A percentile compares a stretch with the other conserved stretches of the same genome.
Evolutionary conservation across 1,140 invertebrate genomes (phyloP).

Genomic region (Zophobas atratus): DNA sequence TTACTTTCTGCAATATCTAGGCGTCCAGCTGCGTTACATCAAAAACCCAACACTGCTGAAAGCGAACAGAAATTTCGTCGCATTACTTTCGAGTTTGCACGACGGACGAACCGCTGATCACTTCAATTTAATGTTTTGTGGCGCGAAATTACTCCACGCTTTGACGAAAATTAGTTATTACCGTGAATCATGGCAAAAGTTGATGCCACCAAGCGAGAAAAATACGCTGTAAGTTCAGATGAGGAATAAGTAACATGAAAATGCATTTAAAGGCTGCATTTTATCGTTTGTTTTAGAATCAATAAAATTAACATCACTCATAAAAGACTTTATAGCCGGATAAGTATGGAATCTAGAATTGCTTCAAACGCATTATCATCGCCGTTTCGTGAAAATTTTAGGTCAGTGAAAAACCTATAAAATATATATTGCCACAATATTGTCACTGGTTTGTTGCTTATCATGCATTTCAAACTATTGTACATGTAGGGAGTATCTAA

Average conservation of each 20-base stretch:
- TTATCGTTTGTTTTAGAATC: neutral
- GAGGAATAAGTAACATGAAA: neutral
- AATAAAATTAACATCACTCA: neutral
- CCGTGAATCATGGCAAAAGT: neutral
- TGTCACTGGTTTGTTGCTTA: too few species aligned
- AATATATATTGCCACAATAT: too few species aligned
- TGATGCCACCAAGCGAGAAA: neutral
- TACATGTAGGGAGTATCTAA: too few species aligned
- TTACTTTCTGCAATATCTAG: conserved; percentile 7
- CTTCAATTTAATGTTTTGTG: neutral
- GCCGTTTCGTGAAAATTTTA: neutral
- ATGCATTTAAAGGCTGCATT: neutral
- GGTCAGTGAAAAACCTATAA: too few species aligned
- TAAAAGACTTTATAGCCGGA: neutral
- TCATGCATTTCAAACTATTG: too few species aligned
- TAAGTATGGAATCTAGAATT: neutral
- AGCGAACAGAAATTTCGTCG: conserved; percentile 1
- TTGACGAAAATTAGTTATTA: conserved; percentile 13
- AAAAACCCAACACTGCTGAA: conserved; percentile 9
- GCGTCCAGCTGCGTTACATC: conserved; percentile 15
- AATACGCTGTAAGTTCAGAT: neutral
- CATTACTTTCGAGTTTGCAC: conserved; percentile 4
- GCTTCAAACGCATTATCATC: neutral
- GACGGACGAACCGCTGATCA: neutral
- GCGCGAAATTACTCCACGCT: conserved; percentile 6